Evolutionary conservation across 2,888 invertebrate species (phyloP), one percentile per base, ranked within the genome.

Genomic region (Acanthosoma haemorrhoidale): DNA sequence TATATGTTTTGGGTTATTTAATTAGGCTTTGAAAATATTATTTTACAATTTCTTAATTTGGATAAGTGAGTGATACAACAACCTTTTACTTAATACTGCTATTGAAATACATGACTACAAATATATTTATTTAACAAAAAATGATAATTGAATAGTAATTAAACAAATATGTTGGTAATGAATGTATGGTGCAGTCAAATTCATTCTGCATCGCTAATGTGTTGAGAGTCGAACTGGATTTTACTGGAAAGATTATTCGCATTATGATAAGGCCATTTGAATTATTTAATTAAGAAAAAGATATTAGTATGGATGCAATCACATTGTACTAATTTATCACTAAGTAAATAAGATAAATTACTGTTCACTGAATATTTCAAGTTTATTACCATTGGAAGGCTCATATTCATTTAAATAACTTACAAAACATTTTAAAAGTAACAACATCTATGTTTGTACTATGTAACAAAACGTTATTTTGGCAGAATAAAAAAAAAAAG

Each of bases 11-110:
- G 66, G 59, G 43, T 51, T 18, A 29, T 67, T 67, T 43, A 57
- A 41, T 67, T 67, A 67, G 67, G 67, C 67, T 67, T 32, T 67
- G 57, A 67, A 67, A 67, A 64, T 25, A 43, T 29, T 38, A 25
- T 43, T 43, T 64, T 64, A 64, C 61, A 61, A 38, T 61, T 61
- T 1, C 36, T 61, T 61, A 36, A 36, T 36, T 36, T 36, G 36
- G 61, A 51, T 61, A 36, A 36, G 38, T 61, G 61, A 38, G 21
- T 36, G 41, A 64, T 64, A 64, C 64, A 64, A 64, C 39, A 39
- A 64, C 64, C 64, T 29, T 39, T 39, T 41, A 41, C 64, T 64
- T 32, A 31, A 59, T 32, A 59, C 59, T 59, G 61, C 61, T 61
- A 61, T 61, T 36, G 36, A 36, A 21, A 18, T 61, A 61, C 61